These are phyloP conservation scores for Mystacornis crossleyi DNA, from an alignment of 2,113 vertebrate species.

Conservation along the genomic window DNA sequence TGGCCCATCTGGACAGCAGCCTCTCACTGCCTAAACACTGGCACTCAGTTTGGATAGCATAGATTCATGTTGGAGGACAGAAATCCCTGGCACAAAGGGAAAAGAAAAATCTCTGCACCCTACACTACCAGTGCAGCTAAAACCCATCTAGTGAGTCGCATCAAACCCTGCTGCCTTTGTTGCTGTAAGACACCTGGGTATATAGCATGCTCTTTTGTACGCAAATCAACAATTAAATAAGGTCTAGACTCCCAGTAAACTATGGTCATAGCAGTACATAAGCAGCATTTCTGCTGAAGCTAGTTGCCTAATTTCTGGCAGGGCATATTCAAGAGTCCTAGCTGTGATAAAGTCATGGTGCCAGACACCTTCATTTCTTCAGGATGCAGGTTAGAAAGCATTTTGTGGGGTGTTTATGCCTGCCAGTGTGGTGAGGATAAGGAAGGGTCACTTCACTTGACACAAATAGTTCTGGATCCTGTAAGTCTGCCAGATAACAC, in stretches of 20 bases:
- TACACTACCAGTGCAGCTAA: background rate
- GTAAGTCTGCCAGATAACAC: background rate
- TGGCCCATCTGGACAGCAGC: background rate
- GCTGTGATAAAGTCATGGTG: background rate
- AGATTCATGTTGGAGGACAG: background rate
- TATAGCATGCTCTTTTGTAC: background rate
- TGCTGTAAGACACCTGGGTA: background rate
- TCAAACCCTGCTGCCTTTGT: background rate
- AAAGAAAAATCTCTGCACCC: background rate
- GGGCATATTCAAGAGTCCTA: background rate
- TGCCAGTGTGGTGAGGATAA: background rate
- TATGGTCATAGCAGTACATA: rapidly evolving
- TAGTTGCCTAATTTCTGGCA: background rate
- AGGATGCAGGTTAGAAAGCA: background rate
- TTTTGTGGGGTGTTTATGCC: background rate
- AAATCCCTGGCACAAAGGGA: background rate
- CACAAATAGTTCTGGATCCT: background rate
- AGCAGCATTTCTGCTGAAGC: background rate
- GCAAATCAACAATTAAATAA: background rate
- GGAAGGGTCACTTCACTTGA: background rate
- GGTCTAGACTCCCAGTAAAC: background rate
- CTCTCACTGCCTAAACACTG: background rate
- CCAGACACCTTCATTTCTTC: background rate
- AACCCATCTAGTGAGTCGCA: background rate
- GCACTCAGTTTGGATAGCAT: background rate